phyloP scores from a whole-genome alignment of 2,113 vertebrate genomes.

The Anarrhichthys ocellatus region DNA sequence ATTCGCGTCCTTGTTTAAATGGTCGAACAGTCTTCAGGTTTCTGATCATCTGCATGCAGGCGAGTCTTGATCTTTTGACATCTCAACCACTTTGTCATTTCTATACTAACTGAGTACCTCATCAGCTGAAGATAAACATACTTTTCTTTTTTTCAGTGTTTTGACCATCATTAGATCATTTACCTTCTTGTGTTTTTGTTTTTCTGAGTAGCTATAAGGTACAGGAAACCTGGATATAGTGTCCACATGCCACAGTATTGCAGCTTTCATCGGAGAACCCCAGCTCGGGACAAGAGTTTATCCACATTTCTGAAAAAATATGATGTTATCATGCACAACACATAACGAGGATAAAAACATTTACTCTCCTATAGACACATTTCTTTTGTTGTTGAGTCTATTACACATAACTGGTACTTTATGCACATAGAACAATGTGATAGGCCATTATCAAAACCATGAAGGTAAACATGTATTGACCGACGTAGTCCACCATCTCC shows the following conservation, averaged over 20 bases:
- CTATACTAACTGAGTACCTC: not conserved
- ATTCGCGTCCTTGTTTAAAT: not conserved
- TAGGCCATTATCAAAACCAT: slow-evolving; percentile 21
- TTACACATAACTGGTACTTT: slow-evolving; percentile 10
- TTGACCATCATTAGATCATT: not conserved
- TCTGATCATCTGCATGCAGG: not conserved
- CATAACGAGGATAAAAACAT: not conserved
- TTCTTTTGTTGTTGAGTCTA: slow-evolving; percentile 19
- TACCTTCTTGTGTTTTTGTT: not conserved
- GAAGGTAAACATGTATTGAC: slow-evolving; percentile 2
- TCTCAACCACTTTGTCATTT: not conserved
- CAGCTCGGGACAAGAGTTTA: not conserved
- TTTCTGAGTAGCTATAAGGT: not conserved
- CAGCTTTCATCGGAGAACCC: not conserved
- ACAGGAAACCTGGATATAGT: not conserved
- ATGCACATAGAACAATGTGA: not conserved
- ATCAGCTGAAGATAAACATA: not conserved
- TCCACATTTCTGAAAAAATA: not conserved
- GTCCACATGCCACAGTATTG: not conserved
- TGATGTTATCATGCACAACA: not conserved
- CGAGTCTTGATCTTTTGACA: not conserved
- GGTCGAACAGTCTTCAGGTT: not conserved
- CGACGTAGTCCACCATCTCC: slow-evolving; percentile 2
- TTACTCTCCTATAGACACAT: not conserved
- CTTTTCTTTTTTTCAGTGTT: not conserved